phyloP scores from a whole-genome alignment of 2,113 vertebrate species.

The Hypanus sabinus region DNA sequence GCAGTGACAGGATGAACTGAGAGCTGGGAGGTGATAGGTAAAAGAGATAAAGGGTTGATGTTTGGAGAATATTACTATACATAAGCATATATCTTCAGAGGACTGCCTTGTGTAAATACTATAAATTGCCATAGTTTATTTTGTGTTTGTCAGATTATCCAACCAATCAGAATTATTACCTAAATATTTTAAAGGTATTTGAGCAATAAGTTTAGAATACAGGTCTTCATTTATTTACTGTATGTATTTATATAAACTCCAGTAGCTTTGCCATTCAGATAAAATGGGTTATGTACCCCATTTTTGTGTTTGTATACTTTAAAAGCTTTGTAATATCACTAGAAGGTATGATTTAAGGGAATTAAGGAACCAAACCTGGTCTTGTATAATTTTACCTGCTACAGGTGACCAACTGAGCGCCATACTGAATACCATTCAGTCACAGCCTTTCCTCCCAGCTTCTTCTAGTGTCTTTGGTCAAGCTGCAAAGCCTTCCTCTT shows the following conservation, averaged over 20 bases:
- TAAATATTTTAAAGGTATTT: neutral
- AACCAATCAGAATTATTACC: neutral
- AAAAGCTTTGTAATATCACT: neutral
- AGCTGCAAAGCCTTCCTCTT: slow-evolving; percentile 95
- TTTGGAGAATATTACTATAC: neutral
- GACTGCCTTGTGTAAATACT: neutral
- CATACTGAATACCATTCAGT: slow-evolving; percentile 99
- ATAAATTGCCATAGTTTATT: neutral
- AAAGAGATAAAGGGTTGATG: no score
- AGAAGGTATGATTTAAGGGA: neutral
- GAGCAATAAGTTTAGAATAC: neutral
- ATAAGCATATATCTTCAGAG: neutral
- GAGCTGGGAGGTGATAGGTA: no score
- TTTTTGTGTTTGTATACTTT: slow-evolving; percentile 13
- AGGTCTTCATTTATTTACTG: slow-evolving; percentile 2
- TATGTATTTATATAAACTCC: neutral
- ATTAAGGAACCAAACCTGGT: slow-evolving; percentile 57
- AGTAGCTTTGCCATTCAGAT: neutral
- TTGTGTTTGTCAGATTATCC: neutral
- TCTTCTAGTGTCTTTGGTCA: slow-evolving; percentile 98
- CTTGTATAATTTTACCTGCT: slow-evolving; percentile 93
- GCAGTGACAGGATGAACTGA: no score
- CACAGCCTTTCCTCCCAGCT: slow-evolving; percentile 97
- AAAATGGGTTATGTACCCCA: neutral
- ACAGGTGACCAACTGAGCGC: slow-evolving; percentile 98